Percentiles rank a stretch among this genome's conserved stretches.
Evolutionary conservation across 2,797 vertebrate species (phyloP).

Genomic region (Epinephelus awoara): DNA sequence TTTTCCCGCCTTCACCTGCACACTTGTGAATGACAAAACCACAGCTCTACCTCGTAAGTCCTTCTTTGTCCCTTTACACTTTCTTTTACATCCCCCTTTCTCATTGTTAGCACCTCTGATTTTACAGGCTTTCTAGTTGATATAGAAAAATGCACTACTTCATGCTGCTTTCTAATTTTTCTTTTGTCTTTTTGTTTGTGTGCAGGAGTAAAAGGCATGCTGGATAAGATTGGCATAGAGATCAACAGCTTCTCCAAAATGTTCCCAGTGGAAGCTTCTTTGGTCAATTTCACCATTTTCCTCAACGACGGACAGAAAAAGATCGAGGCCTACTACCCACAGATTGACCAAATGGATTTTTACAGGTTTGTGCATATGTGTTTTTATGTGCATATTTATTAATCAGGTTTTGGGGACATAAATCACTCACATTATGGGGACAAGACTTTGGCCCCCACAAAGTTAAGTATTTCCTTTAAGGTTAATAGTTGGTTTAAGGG

Average conservation of each 20-base stretch:
- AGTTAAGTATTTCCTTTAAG: not conserved
- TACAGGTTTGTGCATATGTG: slow-evolving; percentile 88
- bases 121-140: not conserved
- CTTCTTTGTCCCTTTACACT: slow-evolving; percentile 3
- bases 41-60: slow-evolving; percentile 87
- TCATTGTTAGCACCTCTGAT: not conserved
- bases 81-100: not conserved
- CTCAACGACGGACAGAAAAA: slow-evolving; percentile 86
- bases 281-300: slow-evolving; percentile 86
- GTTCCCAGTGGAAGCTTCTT: slow-evolving; percentile 87
- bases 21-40: slow-evolving; percentile 52
- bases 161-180: not conserved
- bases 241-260: slow-evolving; percentile 85
- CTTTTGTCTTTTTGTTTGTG: not conserved
- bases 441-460: not conserved
- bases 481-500: not conserved
- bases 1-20: slow-evolving; percentile 35
- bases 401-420: not conserved
- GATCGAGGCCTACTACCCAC: slow-evolving; percentile 86
- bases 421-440: slow-evolving; percentile 12
- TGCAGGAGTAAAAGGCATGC: slow-evolving; percentile 89
- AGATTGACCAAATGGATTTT: slow-evolving; percentile 92
- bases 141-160: too few species aligned
- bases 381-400: not conserved
- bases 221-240: slow-evolving; percentile 89